A percentile compares a stretch with the other conserved stretches of the same genome.
These are phyloP conservation scores for Aplocera efformata DNA, from an alignment of 2,888 invertebrate species.

Conservation along the genomic window DNA sequence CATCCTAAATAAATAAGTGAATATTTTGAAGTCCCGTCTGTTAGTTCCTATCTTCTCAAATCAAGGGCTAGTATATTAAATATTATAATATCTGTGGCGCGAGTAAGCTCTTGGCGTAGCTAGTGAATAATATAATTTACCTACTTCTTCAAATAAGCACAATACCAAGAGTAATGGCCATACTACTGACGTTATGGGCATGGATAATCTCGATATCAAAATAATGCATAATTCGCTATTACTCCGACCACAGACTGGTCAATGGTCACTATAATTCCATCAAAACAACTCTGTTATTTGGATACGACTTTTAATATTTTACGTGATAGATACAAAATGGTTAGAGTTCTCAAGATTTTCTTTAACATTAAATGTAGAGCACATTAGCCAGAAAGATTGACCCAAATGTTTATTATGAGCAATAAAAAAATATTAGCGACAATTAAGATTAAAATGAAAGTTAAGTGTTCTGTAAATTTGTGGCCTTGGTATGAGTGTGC, in stretches of 20 bases:
- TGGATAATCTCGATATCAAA: slow-evolving; percentile 30
- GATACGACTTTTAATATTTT: slow-evolving; percentile 36
- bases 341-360: slow-evolving; percentile 9
- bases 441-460: slow-evolving; percentile 28
- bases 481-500: slow-evolving; percentile 35
- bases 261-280: slow-evolving; percentile 32
- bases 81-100: too few species aligned
- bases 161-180: too few species aligned
- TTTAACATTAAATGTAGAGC: slow-evolving; percentile 5
- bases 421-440: slow-evolving; percentile 24
- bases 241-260: slow-evolving; percentile 36
- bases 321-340: slow-evolving; percentile 34
- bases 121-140: too few species aligned
- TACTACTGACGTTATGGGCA: background rate
- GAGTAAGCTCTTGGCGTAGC: too few species aligned
- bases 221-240: slow-evolving; percentile 32
- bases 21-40: too few species aligned
- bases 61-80: too few species aligned
- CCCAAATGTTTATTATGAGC: slow-evolving; percentile 20
- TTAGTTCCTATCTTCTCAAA: too few species aligned
- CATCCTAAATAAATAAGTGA: too few species aligned
- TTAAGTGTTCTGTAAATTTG: slow-evolving; percentile 27
- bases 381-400: slow-evolving; percentile 18
- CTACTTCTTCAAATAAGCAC: too few species aligned
- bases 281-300: slow-evolving; percentile 27